These are phyloP conservation scores for Falco biarmicus DNA, from an alignment of 2,797 vertebrate species.

Conservation along the genomic window DNA sequence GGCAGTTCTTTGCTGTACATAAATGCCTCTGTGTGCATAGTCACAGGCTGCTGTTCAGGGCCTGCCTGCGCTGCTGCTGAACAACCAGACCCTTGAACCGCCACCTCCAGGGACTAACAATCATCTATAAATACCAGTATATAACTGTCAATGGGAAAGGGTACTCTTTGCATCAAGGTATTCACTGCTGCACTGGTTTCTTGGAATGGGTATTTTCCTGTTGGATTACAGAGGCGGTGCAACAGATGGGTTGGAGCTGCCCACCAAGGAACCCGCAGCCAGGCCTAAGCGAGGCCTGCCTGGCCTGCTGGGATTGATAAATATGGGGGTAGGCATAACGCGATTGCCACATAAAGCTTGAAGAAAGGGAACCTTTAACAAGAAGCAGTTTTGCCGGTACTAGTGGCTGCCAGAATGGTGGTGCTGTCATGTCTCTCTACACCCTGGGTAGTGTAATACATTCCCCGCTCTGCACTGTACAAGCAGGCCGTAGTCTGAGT, in stretches of 20 bases:
- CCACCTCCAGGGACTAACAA: accelerated
- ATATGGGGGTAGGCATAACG: neutral
- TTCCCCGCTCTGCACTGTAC: accelerated
- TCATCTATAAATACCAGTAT: neutral
- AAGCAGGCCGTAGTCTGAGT: accelerated
- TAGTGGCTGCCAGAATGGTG: neutral
- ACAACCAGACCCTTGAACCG: neutral
- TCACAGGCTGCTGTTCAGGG: accelerated
- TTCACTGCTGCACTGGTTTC: neutral
- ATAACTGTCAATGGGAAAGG: neutral
- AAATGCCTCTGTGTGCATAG: neutral
- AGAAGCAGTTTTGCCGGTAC: neutral
- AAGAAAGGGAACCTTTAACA: neutral
- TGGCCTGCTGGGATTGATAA: neutral
- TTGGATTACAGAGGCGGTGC: too few species aligned
- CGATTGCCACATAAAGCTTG: neutral
- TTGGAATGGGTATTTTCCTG: neutral
- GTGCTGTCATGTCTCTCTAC: neutral
- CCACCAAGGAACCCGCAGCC: accelerated
- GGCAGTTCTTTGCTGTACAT: neutral
- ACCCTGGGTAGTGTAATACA: too few species aligned
- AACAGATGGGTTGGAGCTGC: neutral
- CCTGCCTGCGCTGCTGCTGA: accelerated
- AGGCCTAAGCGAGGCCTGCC: accelerated
- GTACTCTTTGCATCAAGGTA: neutral